These are phyloP conservation scores for Onthophagus sagittarius DNA, from an alignment of 2,888 invertebrate species.

Conservation along the genomic window DNA sequence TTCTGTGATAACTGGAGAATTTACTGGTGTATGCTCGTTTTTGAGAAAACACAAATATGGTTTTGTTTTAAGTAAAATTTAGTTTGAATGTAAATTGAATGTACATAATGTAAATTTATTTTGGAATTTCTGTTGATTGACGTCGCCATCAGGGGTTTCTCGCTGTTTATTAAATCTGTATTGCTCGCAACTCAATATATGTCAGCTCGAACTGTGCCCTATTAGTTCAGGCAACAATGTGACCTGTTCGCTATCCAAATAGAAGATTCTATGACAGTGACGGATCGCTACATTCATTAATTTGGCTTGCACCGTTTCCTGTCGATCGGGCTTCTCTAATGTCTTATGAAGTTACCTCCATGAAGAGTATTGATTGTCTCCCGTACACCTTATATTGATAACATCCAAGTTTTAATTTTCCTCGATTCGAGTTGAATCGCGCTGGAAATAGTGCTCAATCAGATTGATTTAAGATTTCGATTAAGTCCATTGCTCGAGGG, in stretches of 20 bases:
- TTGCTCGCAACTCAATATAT: not conserved
- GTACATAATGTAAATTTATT: not conserved
- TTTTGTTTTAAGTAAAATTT: no score
- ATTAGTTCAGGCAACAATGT: not conserved
- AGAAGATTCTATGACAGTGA: not conserved
- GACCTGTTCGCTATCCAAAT: not conserved
- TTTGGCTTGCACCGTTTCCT: not conserved
- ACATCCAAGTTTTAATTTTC: not conserved
- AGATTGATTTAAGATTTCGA: not conserved
- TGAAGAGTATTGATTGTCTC: not conserved
- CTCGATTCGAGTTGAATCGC: not conserved
- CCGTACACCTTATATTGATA: no score
- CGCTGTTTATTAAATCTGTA: not conserved
- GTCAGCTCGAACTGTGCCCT: not conserved
- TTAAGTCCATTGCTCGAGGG: not conserved
- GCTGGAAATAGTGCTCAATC: not conserved
- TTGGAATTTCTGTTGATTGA: not conserved
- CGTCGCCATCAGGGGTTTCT: not conserved
- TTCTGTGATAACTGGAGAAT: not conserved
- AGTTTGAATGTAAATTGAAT: no score
- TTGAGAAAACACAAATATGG: not conserved
- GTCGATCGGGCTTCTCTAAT: not conserved
- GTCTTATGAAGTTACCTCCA: not conserved
- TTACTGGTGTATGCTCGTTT: not conserved
- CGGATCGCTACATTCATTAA: not conserved